Conservation (phyloP, 2,797 vertebrate species). For the Esox lucius region DNA sequence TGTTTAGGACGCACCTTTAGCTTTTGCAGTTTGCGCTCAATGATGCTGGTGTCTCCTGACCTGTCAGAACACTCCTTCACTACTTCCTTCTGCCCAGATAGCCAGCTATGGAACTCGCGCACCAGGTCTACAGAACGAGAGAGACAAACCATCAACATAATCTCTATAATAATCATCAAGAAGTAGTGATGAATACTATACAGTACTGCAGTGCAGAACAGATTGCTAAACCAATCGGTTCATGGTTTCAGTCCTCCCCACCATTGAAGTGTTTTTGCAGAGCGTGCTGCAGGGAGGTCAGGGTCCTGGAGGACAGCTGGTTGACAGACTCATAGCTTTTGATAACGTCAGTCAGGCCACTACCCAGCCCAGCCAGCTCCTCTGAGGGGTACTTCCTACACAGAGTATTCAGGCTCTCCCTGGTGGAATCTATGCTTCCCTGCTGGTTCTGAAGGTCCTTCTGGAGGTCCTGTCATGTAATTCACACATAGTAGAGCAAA, state of each 20-base stretch:
- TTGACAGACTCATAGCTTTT: constrained; percentile 90
- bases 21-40: constrained; percentile 89
- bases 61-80: constrained; percentile 86
- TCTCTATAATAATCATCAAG: background rate
- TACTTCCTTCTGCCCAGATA: constrained; percentile 80
- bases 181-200: background rate
- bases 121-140: constrained; percentile 79
- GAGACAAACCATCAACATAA: constrained; percentile 14
- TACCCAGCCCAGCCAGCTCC: constrained; percentile 85
- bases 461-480: constrained; percentile 82
- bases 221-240: background rate
- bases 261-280: constrained; percentile 89
- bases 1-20: constrained; percentile 80
- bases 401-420: constrained; percentile 87
- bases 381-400: constrained; percentile 90
- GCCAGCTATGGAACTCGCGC: constrained; percentile 92
- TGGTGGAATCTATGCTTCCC: constrained; percentile 80
- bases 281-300: constrained; percentile 82
- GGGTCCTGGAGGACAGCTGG: constrained; percentile 83
- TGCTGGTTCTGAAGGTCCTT: constrained; percentile 92
- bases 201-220: background rate
- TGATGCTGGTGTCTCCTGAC: constrained; percentile 86
- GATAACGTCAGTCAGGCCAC: constrained; percentile 82
- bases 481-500: background rate
- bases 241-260: constrained; percentile 62